Percentiles rank a stretch among this genome's conserved stretches.
Evolutionary conservation across 1,140 invertebrate genomes (phyloP).

Genomic region (Calosoma granatense): DNA sequence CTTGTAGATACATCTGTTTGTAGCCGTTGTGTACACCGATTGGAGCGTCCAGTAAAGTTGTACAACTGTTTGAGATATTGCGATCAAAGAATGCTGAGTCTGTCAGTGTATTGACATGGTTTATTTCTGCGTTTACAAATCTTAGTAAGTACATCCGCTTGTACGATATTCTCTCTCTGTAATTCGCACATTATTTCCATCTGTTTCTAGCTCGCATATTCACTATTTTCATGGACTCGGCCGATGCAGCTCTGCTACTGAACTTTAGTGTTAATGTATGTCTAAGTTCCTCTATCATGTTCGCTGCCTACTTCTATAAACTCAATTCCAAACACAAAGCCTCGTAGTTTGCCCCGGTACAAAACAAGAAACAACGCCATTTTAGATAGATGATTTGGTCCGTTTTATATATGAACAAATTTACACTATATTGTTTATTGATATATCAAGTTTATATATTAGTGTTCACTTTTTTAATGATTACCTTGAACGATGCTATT

Average conservation of each 20-base stretch:
- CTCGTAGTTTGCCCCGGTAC: too few species aligned
- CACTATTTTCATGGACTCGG: conserved; percentile 53
- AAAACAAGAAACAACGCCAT: too few species aligned
- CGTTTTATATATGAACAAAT: too few species aligned
- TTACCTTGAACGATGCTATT: too few species aligned
- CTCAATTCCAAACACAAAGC: too few species aligned
- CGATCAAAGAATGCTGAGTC: conserved; percentile 49
- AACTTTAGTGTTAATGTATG: conserved; percentile 53
- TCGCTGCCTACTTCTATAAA: conserved; percentile 45
- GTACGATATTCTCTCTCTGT: too few species aligned
- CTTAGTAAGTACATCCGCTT: conserved; percentile 49
- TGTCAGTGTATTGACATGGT: conserved; percentile 54
- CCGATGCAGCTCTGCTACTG: conserved; percentile 47
- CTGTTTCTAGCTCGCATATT: conserved; percentile 49
- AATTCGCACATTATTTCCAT: conserved; percentile 13
- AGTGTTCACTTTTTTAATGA: too few species aligned
- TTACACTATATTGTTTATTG: too few species aligned
- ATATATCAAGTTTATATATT: too few species aligned
- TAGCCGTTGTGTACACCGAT: conserved; percentile 59
- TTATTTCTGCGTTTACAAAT: conserved; percentile 57
- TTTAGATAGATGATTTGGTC: too few species aligned
- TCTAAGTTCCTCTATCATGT: conserved; percentile 46
- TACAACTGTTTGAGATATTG: conserved; percentile 53
- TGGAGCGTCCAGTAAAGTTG: conserved; percentile 56
- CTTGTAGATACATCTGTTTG: conserved; percentile 29